Evolutionary conservation across 2,888 invertebrate species (phyloP).

Genomic region (Thalpophila matura): DNA sequence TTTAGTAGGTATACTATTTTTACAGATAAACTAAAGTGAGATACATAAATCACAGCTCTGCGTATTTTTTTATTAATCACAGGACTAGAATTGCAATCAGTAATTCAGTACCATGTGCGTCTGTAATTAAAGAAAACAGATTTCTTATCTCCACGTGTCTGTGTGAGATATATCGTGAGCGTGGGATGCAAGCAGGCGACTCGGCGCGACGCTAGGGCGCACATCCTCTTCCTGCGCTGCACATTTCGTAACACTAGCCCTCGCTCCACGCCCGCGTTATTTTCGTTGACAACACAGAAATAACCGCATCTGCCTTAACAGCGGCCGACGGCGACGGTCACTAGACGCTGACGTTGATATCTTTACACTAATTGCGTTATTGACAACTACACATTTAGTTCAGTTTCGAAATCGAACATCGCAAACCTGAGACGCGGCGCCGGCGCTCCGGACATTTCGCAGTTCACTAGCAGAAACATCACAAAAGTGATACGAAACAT

Average conservation of each 20-base stretch:
- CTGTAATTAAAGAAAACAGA: slow-evolving; percentile 30
- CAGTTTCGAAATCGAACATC: slow-evolving; percentile 75
- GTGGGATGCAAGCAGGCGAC: slow-evolving; percentile 29
- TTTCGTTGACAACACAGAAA: slow-evolving; percentile 89
- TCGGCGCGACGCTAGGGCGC: slow-evolving; percentile 67
- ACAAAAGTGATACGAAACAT: slow-evolving; percentile 35
- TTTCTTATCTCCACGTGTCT: slow-evolving; percentile 41
- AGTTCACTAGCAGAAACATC: slow-evolving; percentile 36
- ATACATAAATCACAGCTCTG: slow-evolving; percentile 8
- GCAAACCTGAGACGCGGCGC: slow-evolving; percentile 40
- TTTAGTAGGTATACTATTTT: not conserved
- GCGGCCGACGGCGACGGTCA: slow-evolving; percentile 80
- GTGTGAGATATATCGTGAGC: slow-evolving; percentile 35
- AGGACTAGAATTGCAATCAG: slow-evolving; percentile 17
- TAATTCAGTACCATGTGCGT: slow-evolving; percentile 23
- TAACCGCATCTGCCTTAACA: slow-evolving; percentile 86
- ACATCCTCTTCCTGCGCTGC: slow-evolving; percentile 86
- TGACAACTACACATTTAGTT: slow-evolving; percentile 84
- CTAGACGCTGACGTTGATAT: slow-evolving; percentile 87
- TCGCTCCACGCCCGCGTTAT: slow-evolving; percentile 80
- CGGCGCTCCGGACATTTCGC: slow-evolving; percentile 43
- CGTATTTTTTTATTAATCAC: not conserved
- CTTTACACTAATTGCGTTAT: slow-evolving; percentile 89
- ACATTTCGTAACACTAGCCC: slow-evolving; percentile 86
- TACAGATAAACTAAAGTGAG: not conserved